phyloP scores from a whole-genome alignment of 2,888 invertebrate species.

The Pollenia labialis region DNA sequence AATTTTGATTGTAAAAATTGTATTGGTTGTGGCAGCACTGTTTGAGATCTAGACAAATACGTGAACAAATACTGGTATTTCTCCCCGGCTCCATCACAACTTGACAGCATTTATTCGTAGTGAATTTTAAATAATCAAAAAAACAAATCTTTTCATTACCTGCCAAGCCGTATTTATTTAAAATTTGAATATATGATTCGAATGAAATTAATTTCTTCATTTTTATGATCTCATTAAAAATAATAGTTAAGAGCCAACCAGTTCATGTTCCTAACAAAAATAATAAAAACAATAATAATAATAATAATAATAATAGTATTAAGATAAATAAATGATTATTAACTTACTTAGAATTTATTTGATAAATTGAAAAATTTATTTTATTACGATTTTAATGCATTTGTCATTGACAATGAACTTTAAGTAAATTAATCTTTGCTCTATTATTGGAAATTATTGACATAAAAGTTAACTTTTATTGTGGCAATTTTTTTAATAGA shows the following conservation, averaged over 20 bases:
- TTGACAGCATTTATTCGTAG: not conserved
- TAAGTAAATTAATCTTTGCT: conserved; percentile 16
- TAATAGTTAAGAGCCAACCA: not conserved
- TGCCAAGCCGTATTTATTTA: conserved; percentile 31
- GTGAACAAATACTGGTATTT: not conserved
- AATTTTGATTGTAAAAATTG: no score
- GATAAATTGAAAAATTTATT: not conserved
- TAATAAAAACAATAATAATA: not conserved
- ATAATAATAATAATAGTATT: not conserved
- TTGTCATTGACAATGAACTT: conserved; percentile 60
- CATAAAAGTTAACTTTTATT: conserved; percentile 11
- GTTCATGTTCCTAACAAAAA: not conserved
- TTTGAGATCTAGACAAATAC: not conserved
- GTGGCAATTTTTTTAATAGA: not conserved
- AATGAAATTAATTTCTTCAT: not conserved
- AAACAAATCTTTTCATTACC: conserved; percentile 19
- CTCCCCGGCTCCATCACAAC: not conserved
- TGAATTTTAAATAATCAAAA: conserved; percentile 26
- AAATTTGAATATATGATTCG: conserved; percentile 7
- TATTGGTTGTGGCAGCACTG: no score
- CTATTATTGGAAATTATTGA: conserved; percentile 5
- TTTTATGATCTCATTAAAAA: conserved; percentile 59
- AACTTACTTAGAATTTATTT: not conserved
- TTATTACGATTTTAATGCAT: conserved; percentile 17
- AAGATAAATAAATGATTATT: conserved; percentile 20